Base-by-base conservation (phyloP, 2,888 invertebrate genomes). In the Nemurella pictetii region DNA sequence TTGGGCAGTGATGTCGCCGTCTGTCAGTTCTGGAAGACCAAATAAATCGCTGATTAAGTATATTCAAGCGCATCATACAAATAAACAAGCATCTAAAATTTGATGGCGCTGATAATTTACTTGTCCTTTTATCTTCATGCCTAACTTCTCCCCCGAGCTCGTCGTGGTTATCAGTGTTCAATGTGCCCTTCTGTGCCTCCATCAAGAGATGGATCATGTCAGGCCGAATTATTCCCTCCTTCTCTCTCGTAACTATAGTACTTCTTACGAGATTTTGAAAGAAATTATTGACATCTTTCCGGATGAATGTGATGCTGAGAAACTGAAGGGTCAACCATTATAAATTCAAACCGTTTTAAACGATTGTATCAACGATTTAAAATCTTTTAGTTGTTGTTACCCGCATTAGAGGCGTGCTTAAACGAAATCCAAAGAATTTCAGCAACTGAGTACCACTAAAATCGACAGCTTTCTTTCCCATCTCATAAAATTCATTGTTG, bases 401-500 rank as follows among this genome's bases (percentile, higher is more conserved):
- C 5, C 55, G 55, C 55, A 55, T 55, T 2, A 55, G 55, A 7
- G 15, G 3, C 12, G 55, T 55, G 55, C 55, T 55, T 2, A 55
- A 55, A 55, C 9, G 55, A 12, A 55, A 55, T 1, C 55, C 55
- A 20, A 55, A 55, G 55, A 55, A 55, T 55, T 55, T 55, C 5
- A 55, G 55, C 55, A 55, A 55, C 20, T 55, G 55, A 2, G 55
- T 55, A 12, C 55, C 55, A 55, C 55, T 55, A 20, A 55, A 55
- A 20, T 55, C 55, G 20, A 55, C 55, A 55, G 55, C 9, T 3
- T 20, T 12, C 12, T 84, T 83, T 1, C 90, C 91, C 86, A 88
- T 88, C 0, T 85, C 20, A 86, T 91, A 93, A 88, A 94, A 93
- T 75, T 92, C 90, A 85, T 94, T 93, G 0, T 92, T 88, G 27